A percentile compares a stretch with the other conserved stretches of the same genome.
Evolutionary conservation across 2,113 vertebrate species (phyloP).

Genomic region (Montifringilla adamsi): DNA sequence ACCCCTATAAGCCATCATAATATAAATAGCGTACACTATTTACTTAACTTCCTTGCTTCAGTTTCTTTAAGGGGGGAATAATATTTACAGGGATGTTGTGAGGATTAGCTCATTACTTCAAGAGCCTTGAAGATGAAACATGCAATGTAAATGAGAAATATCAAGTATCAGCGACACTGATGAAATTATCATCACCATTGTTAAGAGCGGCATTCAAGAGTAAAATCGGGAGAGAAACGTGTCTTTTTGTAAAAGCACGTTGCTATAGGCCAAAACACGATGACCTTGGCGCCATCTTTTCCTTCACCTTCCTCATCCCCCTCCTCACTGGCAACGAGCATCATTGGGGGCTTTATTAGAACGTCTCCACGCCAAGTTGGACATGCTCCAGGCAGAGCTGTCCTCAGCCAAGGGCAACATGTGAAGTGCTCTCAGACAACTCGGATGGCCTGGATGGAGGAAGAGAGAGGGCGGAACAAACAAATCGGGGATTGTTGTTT

Average conservation of each 20-base stretch:
- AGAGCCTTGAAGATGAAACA: conserved; percentile 67
- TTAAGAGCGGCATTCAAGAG: conserved; percentile 9
- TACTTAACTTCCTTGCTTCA: conserved; percentile 65
- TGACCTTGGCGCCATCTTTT: conserved; percentile 58
- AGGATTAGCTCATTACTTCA: conserved; percentile 68
- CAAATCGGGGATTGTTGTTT: conserved; percentile 16
- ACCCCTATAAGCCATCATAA: conserved; percentile 57
- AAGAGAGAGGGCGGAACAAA: conserved; percentile 11
- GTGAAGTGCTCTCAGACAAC: conserved; percentile 63
- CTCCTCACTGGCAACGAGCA: conserved; percentile 65
- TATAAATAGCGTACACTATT: conserved; percentile 60
- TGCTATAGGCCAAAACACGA: not conserved
- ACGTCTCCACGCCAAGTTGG: conserved; percentile 66
- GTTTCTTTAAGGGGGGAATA: conserved; percentile 63
- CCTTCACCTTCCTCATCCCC: conserved; percentile 60
- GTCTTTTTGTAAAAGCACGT: not conserved
- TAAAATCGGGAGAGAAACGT: not conserved
- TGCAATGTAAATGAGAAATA: conserved; percentile 65
- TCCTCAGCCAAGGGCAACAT: conserved; percentile 71
- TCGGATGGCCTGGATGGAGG: conserved; percentile 39
- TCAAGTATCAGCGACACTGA: conserved; percentile 61
- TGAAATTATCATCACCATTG: conserved; percentile 64
- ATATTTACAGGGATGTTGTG: conserved; percentile 68
- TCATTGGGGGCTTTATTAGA: conserved; percentile 68
- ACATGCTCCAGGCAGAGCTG: conserved; percentile 65